Base-by-base conservation (phyloP, 2,888 invertebrate genomes). In the Stratiomys singularior region DNA sequence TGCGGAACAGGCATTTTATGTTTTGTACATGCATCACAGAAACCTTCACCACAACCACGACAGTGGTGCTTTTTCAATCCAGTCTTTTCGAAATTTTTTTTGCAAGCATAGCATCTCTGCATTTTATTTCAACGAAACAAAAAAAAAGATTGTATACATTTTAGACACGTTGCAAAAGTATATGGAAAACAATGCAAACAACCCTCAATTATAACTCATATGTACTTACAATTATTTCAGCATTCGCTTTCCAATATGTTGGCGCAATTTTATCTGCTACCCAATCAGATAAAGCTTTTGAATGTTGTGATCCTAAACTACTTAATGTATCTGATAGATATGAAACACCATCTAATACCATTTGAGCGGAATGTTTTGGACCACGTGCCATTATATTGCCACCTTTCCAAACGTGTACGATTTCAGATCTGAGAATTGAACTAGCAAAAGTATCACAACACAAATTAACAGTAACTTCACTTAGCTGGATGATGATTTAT, bases 181-280 rank as follows among this genome's bases (percentile, higher is more conserved):
- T n/a, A n/a, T n/a, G n/a, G n/a, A n/a, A n/a, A n/a, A n/a, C n/a
- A n/a, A n/a, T n/a, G n/a, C n/a, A n/a, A n/a, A n/a, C n/a, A n/a
- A n/a, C n/a, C n/a, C n/a, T n/a, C n/a, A n/a, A n/a, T n/a, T n/a
- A n/a, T n/a, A n/a, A 52, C 18, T 5, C 52, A 9, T 18, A 52
- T 18, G 11, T 63, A 47, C 87, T 85, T 85, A 93, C 93, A 83
- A 88, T 90, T 79, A 94, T 94, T 84, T 93, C 91, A 81, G 91
- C 88, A 85, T 95, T 94, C 9, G 93, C 92, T 77, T 91, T 90
- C 95, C 95, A 95, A 85, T 95, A 95, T 47, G 90, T 89, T 0
- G 95, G 95, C 15, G 93, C 93, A 28, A 86, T 84, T 84, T 92
- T 91, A 85, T 94, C 94, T 0, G 94, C 91, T n/a, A 94, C 89